Conservation (phyloP, 2,888 invertebrate species). For the Tetragonisca angustula region DNA sequence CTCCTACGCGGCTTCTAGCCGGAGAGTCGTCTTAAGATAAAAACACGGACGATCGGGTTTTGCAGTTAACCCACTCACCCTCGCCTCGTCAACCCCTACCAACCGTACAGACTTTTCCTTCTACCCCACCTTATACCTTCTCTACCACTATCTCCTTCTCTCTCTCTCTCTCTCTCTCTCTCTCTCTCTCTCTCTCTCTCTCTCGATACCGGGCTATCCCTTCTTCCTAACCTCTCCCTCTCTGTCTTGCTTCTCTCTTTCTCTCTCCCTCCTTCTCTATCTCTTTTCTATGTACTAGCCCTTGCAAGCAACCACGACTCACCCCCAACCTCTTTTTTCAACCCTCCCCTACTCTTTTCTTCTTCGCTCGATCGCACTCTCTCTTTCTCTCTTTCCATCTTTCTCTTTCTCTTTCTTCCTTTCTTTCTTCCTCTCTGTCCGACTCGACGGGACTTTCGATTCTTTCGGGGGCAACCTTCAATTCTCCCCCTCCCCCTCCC, state of each 20-base stretch:
- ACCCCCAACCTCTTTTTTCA: conserved; percentile 47
- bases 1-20: conserved; percentile 68
- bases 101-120: conserved; percentile 58
- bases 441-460: conserved; percentile 74
- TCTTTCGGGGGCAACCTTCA: conserved; percentile 78
- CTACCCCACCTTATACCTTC: conserved; percentile 52
- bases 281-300: conserved; percentile 56
- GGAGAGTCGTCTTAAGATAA: conserved; percentile 82
- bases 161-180: conserved; percentile 45
- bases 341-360: conserved; percentile 41
- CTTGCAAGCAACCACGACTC: conserved; percentile 67
- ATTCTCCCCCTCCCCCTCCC: conserved; percentile 61
- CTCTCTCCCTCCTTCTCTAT: conserved; percentile 25
- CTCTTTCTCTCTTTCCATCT: conserved; percentile 26
- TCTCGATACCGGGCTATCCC: conserved; percentile 21
- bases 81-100: conserved; percentile 57
- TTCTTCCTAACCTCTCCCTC: conserved; percentile 26
- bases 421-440: conserved; percentile 29
- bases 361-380: conserved; percentile 42
- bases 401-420: conserved; percentile 42
- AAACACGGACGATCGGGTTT: conserved; percentile 83
- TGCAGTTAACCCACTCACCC: conserved; percentile 80
- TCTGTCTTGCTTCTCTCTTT: neutral
- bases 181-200: conserved; percentile 58
- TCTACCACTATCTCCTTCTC: conserved; percentile 60